Percentiles rank a stretch among this genome's conserved stretches.
phyloP scores from a whole-genome alignment of 2,113 vertebrate species.

The Siniperca knerii region DNA sequence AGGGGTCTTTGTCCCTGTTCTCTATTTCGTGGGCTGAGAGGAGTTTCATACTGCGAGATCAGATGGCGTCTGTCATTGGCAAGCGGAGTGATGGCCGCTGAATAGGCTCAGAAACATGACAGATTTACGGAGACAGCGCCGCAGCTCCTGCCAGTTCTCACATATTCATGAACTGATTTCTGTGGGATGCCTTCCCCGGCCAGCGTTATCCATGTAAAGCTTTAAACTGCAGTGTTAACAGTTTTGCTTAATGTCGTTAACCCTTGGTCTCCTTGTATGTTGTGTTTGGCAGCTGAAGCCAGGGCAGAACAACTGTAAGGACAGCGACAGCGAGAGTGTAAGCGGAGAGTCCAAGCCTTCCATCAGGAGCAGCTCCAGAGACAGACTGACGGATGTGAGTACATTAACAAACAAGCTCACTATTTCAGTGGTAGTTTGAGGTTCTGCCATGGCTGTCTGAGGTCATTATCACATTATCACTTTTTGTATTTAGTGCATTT shows the following conservation, averaged over 20 bases:
- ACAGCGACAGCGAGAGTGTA: constrained; percentile 92
- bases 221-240: constrained; percentile 48
- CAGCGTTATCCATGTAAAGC: constrained; percentile 29
- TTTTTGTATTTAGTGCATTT: background rate
- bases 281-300: constrained; percentile 89
- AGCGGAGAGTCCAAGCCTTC: constrained; percentile 92
- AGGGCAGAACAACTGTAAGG: constrained; percentile 92
- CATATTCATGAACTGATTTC: constrained; percentile 72
- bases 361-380: constrained; percentile 91
- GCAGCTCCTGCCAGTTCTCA: constrained; percentile 71
- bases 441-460: background rate
- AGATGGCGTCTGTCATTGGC: constrained; percentile 79
- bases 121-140: constrained; percentile 70
- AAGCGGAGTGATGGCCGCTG: constrained; percentile 62
- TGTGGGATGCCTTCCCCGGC: constrained; percentile 32
- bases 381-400: constrained; percentile 96
- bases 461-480: background rate
- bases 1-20: constrained; percentile 73
- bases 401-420: constrained; percentile 2
- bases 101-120: constrained; percentile 73
- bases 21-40: constrained; percentile 66
- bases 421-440: background rate
- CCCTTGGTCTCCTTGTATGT: constrained; percentile 52
- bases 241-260: constrained; percentile 56
- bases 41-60: constrained; percentile 76